A percentile compares a stretch with the other conserved stretches of the same genome.
Conservation (phyloP, 2,888 invertebrate species). For the Pantelozetes paolii region DNA sequence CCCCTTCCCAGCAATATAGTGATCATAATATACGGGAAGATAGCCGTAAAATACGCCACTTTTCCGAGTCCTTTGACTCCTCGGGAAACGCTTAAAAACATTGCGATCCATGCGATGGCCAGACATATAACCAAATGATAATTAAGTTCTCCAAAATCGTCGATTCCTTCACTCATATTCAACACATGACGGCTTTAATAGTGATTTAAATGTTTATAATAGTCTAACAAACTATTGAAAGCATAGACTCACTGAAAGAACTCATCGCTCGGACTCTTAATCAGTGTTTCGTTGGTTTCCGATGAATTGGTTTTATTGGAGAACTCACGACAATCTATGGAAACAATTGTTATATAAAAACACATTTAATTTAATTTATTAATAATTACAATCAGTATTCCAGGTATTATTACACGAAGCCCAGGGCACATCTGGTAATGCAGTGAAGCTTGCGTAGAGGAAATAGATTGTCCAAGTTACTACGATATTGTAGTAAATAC, state of each 20-base stretch:
- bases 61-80: constrained; percentile 47
- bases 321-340: neutral
- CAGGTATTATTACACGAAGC: constrained; percentile 24
- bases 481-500: constrained; percentile 39
- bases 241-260: constrained; percentile 38
- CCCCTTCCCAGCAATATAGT: constrained; percentile 54
- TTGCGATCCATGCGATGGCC: constrained; percentile 39
- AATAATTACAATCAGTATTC: constrained; percentile 28
- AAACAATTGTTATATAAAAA: neutral
- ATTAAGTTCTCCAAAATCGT: constrained; percentile 39
- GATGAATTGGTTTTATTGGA: neutral
- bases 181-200: constrained; percentile 30
- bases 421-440: constrained; percentile 31
- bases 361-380: too few relatives aligned
- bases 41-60: constrained; percentile 54
- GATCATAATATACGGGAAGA: constrained; percentile 69
- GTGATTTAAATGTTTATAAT: too few relatives aligned
- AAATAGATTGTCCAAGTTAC: constrained; percentile 41
- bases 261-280: constrained; percentile 36
- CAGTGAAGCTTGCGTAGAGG: constrained; percentile 34
- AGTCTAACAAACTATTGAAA: too few relatives aligned
- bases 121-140: constrained; percentile 39
- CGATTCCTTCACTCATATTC: constrained; percentile 40
- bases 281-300: too few relatives aligned
- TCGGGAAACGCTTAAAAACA: constrained; percentile 46